Percentiles rank a stretch among this genome's conserved stretches.
phyloP scores from a whole-genome alignment of 2,113 vertebrate species.

The Antennarius striatus region DNA sequence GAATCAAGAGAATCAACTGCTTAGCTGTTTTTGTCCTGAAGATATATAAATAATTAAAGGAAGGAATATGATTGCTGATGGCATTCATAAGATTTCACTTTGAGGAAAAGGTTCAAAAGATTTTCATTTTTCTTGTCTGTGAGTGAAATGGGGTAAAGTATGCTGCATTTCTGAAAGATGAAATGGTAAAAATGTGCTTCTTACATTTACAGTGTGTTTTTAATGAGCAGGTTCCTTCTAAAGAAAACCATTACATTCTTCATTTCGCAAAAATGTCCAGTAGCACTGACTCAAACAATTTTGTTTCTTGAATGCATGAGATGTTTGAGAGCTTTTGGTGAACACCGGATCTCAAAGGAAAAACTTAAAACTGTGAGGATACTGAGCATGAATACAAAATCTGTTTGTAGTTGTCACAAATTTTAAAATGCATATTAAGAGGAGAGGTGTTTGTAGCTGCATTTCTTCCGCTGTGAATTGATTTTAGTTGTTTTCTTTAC shows the following conservation, averaged over 20 bases:
- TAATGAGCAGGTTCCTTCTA: constrained; percentile 11
- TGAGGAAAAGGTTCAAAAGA: constrained; percentile 6
- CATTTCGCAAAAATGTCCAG: not conserved
- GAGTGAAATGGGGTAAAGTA: no score
- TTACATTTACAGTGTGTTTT: constrained; percentile 15
- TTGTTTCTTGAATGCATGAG: not conserved
- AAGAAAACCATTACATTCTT: constrained; percentile 4
- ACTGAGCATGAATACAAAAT: constrained; percentile 4
- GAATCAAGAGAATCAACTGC: constrained; percentile 12
- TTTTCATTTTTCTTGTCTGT: no score
- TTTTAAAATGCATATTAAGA: not conserved
- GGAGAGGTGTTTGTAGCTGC: not conserved
- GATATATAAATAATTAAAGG: constrained; percentile 20
- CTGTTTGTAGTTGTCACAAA: not conserved
- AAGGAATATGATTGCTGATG: constrained; percentile 16
- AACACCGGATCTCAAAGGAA: no score
- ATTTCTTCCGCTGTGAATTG: constrained; percentile 18
- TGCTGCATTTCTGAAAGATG: no score
- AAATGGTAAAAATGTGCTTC: not conserved
- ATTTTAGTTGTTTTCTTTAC: constrained; percentile 30
- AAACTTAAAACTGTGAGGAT: no score
- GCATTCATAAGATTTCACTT: constrained; percentile 21
- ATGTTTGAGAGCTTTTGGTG: not conserved
- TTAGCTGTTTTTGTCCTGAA: constrained; percentile 26
- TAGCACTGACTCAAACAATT: not conserved